Evolutionary conservation across 2,113 vertebrate species (phyloP).

Genomic region (Salminus brasiliensis): DNA sequence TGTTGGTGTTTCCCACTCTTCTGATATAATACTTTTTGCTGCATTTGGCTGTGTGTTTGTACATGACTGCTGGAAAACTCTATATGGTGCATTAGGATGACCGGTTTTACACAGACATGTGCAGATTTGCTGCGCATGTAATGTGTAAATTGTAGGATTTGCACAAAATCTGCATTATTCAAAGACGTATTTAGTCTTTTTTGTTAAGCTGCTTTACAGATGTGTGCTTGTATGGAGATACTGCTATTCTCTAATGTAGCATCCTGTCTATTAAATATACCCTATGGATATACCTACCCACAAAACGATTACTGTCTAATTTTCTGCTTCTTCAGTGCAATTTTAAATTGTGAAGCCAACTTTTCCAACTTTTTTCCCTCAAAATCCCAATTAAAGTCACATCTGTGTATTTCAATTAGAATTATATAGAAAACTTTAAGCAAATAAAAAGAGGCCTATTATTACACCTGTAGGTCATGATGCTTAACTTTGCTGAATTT

Average conservation of each 20-base stretch:
- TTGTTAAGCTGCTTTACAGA: not conserved
- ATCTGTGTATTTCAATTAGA: no score
- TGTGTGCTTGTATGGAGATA: constrained; percentile 8
- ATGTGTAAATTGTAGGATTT: not conserved
- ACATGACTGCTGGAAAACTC: not conserved
- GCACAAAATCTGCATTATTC: not conserved
- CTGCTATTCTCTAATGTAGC: constrained; percentile 4
- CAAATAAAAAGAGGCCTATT: no score
- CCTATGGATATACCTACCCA: constrained; percentile 8
- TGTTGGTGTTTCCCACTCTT: not conserved
- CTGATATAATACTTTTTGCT: not conserved
- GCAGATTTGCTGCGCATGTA: not conserved
- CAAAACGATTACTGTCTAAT: not conserved
- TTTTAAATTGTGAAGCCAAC: no score
- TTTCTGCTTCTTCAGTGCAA: not conserved
- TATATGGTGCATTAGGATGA: not conserved
- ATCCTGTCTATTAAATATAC: constrained; percentile 22
- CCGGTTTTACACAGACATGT: not conserved
- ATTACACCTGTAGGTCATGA: no score
- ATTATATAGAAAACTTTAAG: no score
- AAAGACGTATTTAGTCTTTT: constrained; percentile 9
- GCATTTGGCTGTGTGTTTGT: not conserved
- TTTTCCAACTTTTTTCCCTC: no score
- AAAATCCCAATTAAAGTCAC: no score
- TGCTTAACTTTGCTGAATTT: no score